These are phyloP conservation scores for Entomobrya proxima DNA, from an alignment of 2,888 invertebrate genomes.

Conservation along the genomic window DNA sequence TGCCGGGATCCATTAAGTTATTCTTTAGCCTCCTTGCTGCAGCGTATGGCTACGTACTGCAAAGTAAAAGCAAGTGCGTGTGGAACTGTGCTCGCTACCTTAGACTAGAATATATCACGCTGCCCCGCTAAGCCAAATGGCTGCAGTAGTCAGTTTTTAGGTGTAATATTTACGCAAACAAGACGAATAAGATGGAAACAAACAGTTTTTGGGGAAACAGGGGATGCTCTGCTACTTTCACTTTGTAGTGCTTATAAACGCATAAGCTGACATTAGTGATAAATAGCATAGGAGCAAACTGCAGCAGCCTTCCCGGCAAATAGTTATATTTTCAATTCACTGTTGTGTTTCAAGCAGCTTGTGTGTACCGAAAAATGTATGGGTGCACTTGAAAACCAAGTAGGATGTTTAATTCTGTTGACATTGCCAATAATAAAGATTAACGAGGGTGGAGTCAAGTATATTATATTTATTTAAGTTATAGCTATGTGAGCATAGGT, in stretches of 20 bases:
- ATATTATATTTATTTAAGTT: slow-evolving; percentile 10
- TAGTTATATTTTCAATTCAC: slow-evolving; percentile 19
- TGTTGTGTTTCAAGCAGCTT: not conserved
- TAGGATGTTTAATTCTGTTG: slow-evolving; percentile 16
- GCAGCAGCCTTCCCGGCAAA: not conserved
- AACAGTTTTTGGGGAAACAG: not conserved
- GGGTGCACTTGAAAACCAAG: not conserved
- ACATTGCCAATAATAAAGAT: slow-evolving; percentile 13
- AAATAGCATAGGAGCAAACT: not conserved
- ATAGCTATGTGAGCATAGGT: not conserved
- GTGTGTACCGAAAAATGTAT: not conserved
- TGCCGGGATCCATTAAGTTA: slow-evolving; percentile 29
- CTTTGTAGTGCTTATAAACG: not conserved
- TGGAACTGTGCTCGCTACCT: not conserved
- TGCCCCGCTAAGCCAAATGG: slow-evolving; percentile 7
- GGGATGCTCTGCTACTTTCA: not conserved
- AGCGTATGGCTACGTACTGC: not conserved
- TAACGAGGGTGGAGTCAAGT: not conserved
- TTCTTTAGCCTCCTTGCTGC: not conserved
- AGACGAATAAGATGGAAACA: not conserved
- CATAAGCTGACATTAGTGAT: not conserved
- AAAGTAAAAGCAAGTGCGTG: not conserved
- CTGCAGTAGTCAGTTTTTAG: not conserved
- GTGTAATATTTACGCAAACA: not conserved
- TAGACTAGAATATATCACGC: slow-evolving; percentile 11